Base-by-base conservation (phyloP, 2,888 invertebrate genomes). In the Dicroscelio sp. region DNA sequence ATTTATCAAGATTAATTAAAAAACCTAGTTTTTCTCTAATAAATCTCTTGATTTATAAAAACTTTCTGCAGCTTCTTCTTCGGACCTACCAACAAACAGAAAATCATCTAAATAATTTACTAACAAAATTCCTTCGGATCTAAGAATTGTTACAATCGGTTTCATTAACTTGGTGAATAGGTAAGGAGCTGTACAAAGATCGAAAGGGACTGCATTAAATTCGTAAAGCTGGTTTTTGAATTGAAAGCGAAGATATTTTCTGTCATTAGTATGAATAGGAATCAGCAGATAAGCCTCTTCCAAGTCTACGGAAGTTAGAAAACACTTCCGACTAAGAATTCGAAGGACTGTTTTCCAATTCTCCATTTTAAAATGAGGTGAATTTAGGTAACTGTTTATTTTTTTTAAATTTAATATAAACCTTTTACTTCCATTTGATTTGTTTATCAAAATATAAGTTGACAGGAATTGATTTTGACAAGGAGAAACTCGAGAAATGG, bases 101-200 rank as follows among this genome's bases (percentile, higher is more conserved):
- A 67, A 67, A 38, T 67, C 67, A 20, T 67, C 67, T 20, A 67
- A 38, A 38, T 67, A 67, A 38, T 67, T 67, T 8, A 67, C 38
- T 35, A 38, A 67, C 23, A 67, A n/a, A 8, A 67, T 10, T n/a
- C 31, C 14, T 38, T 38, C n/a, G 3, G 67, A 35, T 35, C 67
- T 27, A 3, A 67, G 38, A 35, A 6, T 23, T 1, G 67, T 12
- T 14, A n/a, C 23, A 38, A 67, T 23, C 2, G 67, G 67, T 38
- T 67, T 67, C 12, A 67, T 10, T 14, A 67, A 31, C 38, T 67
- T 67, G 2, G 67, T 67, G 25, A 67, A 67, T 38, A 67, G 3
- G 30, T n/a, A 67, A 5, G 67, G 67, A 38, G 67, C 67, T 67
- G 67, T 67, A 38, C 35, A 67, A 1, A 67, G 20, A 2, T 31